These are phyloP conservation scores for Pecten maximus DNA, from an alignment of 2,888 invertebrate species.

Conservation along the genomic window DNA sequence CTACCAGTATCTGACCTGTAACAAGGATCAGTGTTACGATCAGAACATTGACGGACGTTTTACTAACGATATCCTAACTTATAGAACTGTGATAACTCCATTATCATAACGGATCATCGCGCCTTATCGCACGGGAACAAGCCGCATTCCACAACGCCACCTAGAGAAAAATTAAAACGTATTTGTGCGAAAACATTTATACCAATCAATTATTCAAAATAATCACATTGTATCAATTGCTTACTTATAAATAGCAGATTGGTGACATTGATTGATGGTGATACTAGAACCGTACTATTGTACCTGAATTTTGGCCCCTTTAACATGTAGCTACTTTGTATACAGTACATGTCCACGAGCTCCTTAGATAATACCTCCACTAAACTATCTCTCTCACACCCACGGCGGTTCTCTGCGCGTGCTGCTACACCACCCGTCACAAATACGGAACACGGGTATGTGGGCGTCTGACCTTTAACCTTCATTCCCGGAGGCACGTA, in stretches of 20 bases:
- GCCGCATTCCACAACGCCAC: neutral
- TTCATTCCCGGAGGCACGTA: neutral
- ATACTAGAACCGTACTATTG: neutral
- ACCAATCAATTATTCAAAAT: neutral
- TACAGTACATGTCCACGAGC: neutral
- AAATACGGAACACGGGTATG: neutral
- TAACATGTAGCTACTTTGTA: neutral
- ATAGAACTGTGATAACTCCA: neutral
- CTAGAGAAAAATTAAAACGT: neutral
- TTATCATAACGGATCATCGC: neutral
- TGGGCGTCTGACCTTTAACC: neutral
- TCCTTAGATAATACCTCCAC: no score
- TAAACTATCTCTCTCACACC: no score
- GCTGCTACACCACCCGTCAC: neutral
- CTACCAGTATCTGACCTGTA: neutral
- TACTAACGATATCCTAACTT: neutral
- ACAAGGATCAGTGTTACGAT: neutral
- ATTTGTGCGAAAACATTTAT: constrained; percentile 12
- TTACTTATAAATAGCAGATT: neutral
- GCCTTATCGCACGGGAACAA: neutral
- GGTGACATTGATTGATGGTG: neutral
- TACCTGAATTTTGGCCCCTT: constrained; percentile 5
- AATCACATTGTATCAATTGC: constrained; percentile 14
- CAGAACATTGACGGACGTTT: neutral
- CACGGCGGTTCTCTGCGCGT: neutral